Conservation (phyloP, 2,888 invertebrate species). For the Pammene fasciana region DNA sequence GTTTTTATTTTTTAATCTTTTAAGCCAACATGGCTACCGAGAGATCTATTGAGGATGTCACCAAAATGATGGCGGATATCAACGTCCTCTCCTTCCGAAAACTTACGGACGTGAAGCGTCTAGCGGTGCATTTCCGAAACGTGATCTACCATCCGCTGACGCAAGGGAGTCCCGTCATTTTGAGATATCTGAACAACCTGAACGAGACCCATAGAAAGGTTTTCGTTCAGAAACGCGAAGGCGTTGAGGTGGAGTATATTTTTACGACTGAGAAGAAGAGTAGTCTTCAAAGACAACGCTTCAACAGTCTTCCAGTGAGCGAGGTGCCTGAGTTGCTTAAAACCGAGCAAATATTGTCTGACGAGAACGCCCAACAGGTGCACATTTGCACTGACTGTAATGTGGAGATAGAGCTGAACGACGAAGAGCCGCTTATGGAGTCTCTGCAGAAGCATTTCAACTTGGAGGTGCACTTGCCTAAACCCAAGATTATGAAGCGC, state of each 20-base stretch:
- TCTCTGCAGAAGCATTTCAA: slow-evolving; percentile 75
- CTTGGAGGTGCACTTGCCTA: slow-evolving; percentile 62
- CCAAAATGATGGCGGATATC: slow-evolving; percentile 60
- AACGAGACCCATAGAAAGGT: slow-evolving; percentile 67
- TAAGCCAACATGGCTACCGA: slow-evolving; percentile 52
- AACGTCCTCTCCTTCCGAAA: slow-evolving; percentile 73
- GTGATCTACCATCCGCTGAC: slow-evolving; percentile 69
- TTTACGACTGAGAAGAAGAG: slow-evolving; percentile 79
- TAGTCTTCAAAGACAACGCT: slow-evolving; percentile 72
- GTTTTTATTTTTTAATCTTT: slow-evolving; percentile 48
- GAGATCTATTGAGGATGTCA: slow-evolving; percentile 53
- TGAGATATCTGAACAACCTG: slow-evolving; percentile 63
- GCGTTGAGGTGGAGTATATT: slow-evolving; percentile 75
- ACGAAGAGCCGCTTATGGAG: slow-evolving; percentile 76
- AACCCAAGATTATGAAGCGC: slow-evolving; percentile 67
- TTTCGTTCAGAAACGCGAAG: slow-evolving; percentile 67
- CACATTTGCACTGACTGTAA: slow-evolving; percentile 78
- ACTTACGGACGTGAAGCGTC: slow-evolving; percentile 69
- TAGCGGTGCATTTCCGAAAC: slow-evolving; percentile 68
- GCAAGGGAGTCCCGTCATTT: slow-evolving; percentile 58
- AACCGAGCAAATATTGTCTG: slow-evolving; percentile 61
- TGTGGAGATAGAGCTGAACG: slow-evolving; percentile 73
- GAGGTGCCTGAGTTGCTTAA: slow-evolving; percentile 76
- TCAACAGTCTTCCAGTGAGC: slow-evolving; percentile 76
- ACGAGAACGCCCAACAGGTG: slow-evolving; percentile 70